Evolutionary conservation across 2,113 vertebrate species (phyloP), one percentile per base, ranked within the genome.

Genomic region (Glaucidium brasilianum): DNA sequence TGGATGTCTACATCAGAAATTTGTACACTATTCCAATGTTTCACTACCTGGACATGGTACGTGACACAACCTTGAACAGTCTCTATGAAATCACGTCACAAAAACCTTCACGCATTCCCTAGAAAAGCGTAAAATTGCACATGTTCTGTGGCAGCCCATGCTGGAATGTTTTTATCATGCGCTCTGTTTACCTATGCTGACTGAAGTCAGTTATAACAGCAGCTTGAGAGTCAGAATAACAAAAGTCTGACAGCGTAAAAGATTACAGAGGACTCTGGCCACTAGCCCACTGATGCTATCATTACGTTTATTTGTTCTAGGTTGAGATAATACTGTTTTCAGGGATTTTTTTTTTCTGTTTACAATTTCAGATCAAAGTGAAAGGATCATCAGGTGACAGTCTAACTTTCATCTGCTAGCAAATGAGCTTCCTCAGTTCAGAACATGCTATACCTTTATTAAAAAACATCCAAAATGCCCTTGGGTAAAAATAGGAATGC

Each of bases 341-440:
- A 94, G 97, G 97, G 94, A 64, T 88, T 88, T 87, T 59, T 91
- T 83, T 90, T 52, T 60, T 85, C 78, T 98, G 98, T 98, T 98
- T 98, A 98, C 97, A 80, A 88, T 95, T 75, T 59, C 49, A 97
- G 98, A 99, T 99, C 98, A 99, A 99, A 99, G 97, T 83, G 96
- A 88, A 91, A 93, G 96, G 94, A 94, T 86, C 94, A 96, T 83
- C 96, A 97, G 98, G 98, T 98, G 98, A 98, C 95, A 67, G 97
- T 93, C 96, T 97, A 96, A 98, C 97, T 97, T 98, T 98, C 97
- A 97, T 97, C 91, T 95, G 85, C 95, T 97, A 94, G 97, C 88
- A 97, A 96, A 98, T 97, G 97, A 98, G 98, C 85, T 84, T 67
- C 92, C 82, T 79, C 85, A 43, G 94, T 96, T 90, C 85, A 94